A percentile compares a stretch with the other conserved stretches of the same genome.
These are phyloP conservation scores for Caenorhabditis auriculariae DNA, from an alignment of 2,888 invertebrate species.

Conservation along the genomic window DNA sequence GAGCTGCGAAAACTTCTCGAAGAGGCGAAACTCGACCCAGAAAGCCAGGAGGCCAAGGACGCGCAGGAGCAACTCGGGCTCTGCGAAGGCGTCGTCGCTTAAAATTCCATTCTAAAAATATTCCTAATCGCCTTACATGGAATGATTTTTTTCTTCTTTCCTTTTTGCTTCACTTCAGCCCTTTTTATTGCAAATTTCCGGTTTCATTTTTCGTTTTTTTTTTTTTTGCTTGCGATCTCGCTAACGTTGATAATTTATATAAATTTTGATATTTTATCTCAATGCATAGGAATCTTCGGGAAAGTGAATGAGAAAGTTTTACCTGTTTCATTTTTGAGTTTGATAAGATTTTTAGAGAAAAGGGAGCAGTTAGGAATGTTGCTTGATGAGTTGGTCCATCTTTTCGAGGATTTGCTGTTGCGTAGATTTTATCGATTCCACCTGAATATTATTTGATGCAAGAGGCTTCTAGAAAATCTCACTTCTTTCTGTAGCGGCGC, in stretches of 20 bases:
- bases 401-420: too few relatives aligned
- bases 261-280: background rate
- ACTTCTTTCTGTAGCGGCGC: constrained; percentile 8
- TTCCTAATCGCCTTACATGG: too few relatives aligned
- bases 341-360: background rate
- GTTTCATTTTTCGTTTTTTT: too few relatives aligned
- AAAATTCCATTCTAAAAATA: background rate
- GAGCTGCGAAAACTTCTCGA: constrained; percentile 11
- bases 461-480: background rate
- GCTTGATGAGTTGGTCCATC: constrained; percentile 5
- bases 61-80: constrained; percentile 12
- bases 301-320: too few relatives aligned
- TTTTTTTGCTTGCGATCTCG: background rate
- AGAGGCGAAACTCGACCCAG: constrained; percentile 4
- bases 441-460: too few relatives aligned
- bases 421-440: too few relatives aligned
- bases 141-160: too few relatives aligned
- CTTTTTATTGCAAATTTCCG: too few relatives aligned
- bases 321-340: too few relatives aligned
- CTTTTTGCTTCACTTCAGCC: too few relatives aligned
- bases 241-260: background rate
- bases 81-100: constrained; percentile 6
- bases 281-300: background rate
- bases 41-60: constrained; percentile 8
- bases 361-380: constrained; percentile 3